phyloP scores from a whole-genome alignment of 2,797 vertebrate genomes.

The Thalassophryne amazonica region DNA sequence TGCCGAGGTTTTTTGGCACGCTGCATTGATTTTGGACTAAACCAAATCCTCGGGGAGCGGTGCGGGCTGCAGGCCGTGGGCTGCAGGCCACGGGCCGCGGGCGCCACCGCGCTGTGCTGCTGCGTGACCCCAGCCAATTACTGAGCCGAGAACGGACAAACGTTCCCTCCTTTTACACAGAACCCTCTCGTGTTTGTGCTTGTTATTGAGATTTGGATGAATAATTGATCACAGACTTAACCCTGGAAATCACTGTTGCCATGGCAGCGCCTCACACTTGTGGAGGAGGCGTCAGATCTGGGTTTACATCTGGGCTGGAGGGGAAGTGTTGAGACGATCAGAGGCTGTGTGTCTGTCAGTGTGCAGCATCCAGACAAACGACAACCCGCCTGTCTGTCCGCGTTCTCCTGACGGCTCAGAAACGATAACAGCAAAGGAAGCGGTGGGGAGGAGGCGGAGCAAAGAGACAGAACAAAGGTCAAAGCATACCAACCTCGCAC shows the following conservation, averaged over 20 bases:
- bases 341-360: conserved; percentile 33
- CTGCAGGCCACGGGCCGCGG: too few species aligned
- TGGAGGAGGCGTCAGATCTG: conserved; percentile 39
- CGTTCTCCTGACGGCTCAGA: conserved; percentile 20
- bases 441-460: conserved; percentile 72
- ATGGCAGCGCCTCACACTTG: conserved; percentile 61
- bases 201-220: conserved; percentile 54
- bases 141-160: not conserved
- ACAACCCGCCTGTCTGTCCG: conserved; percentile 25
- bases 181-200: conserved; percentile 13
- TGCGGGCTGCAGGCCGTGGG: too few species aligned
- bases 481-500: conserved; percentile 95
- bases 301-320: conserved; percentile 4
- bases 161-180: conserved; percentile 1
- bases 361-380: conserved; percentile 24
- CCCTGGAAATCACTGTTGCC: conserved; percentile 67
- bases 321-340: conserved; percentile 19
- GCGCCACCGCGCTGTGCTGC: too few species aligned
- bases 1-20: not conserved
- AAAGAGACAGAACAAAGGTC: conserved; percentile 74
- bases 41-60: too few species aligned
- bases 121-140: too few species aligned
- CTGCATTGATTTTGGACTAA: too few species aligned
- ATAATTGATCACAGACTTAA: conserved; percentile 66
- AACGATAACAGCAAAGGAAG: conserved; percentile 33